Percentiles rank a stretch among this genome's conserved stretches.
Conservation (phyloP, 2,888 invertebrate genomes). For the Salticus scenicus region DNA sequence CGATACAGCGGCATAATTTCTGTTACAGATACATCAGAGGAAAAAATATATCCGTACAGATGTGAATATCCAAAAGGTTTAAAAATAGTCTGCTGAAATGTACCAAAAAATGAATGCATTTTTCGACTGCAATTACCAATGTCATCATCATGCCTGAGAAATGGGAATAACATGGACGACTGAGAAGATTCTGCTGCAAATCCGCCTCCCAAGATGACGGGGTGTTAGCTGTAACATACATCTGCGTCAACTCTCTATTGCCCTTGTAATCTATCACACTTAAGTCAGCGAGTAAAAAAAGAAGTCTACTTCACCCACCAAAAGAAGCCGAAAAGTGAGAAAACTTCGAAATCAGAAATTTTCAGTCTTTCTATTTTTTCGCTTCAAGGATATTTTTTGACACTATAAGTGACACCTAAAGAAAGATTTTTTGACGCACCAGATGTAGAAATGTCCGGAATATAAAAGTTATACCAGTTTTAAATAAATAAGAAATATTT, state of each 20-base stretch:
- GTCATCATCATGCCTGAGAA: no score
- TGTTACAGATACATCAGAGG: no score
- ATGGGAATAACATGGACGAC: background rate
- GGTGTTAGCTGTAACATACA: conserved; percentile 18
- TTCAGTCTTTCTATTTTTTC: background rate
- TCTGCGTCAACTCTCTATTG: conserved; percentile 37
- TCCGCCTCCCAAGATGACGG: background rate
- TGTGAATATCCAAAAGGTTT: no score
- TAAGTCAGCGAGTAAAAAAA: conserved; percentile 3
- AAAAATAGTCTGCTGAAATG: no score
- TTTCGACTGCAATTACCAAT: no score
- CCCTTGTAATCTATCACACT: conserved; percentile 48
- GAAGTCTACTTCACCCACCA: background rate
- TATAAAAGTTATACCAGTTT: no score
- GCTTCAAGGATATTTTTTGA: conserved; percentile 4
- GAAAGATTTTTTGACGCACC: no score
- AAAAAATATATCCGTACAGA: no score
- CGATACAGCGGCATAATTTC: no score
- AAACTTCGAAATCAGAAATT: background rate
- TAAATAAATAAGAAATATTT: no score
- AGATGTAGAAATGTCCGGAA: background rate
- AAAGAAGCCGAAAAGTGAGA: background rate
- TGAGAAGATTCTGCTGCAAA: background rate
- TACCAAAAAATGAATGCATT: no score
- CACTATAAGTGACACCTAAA: background rate